phyloP scores from a whole-genome alignment of 1,140 invertebrate genomes.

The Danaus melanippus region DNA sequence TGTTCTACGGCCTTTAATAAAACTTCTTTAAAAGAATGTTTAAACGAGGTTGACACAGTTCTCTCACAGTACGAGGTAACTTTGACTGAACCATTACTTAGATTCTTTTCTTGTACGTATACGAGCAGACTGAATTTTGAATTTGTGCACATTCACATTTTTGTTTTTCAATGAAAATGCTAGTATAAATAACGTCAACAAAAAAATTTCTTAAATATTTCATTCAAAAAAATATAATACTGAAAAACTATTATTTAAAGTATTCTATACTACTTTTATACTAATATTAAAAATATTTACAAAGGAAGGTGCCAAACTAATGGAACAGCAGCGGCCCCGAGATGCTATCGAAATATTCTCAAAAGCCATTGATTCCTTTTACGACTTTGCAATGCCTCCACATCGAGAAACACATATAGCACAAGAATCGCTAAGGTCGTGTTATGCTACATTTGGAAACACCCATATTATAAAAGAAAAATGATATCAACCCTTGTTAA shows the following conservation, averaged over 20 bases:
- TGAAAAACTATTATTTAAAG: no score
- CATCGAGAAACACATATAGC: slow-evolving; percentile 75
- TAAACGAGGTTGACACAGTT: slow-evolving; percentile 67
- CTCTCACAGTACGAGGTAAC: slow-evolving; percentile 67
- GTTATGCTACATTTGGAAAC: slow-evolving; percentile 67
- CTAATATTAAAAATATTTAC: slow-evolving; percentile 6
- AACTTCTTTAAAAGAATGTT: slow-evolving; percentile 66
- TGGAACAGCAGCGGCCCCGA: slow-evolving; percentile 45
- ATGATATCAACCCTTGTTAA: background rate
- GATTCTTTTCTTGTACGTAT: no score
- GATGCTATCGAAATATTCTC: slow-evolving; percentile 62
- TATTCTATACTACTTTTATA: background rate
- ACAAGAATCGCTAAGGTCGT: slow-evolving; percentile 75
- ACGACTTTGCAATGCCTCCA: slow-evolving; percentile 71
- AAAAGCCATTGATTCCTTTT: slow-evolving; percentile 69
- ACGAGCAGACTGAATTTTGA: no score
- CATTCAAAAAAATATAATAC: background rate
- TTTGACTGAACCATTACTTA: background rate
- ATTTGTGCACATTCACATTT: no score
- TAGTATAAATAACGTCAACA: background rate
- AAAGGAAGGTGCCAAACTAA: slow-evolving; percentile 44
- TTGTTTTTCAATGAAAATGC: no score
- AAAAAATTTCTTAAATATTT: background rate
- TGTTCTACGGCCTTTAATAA: slow-evolving; percentile 73
- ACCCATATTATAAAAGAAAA: slow-evolving; percentile 26